Evolutionary conservation across 2,888 invertebrate genomes (phyloP), one percentile per base, ranked within the genome.

Genomic region (Sylvicola cinctus): DNA sequence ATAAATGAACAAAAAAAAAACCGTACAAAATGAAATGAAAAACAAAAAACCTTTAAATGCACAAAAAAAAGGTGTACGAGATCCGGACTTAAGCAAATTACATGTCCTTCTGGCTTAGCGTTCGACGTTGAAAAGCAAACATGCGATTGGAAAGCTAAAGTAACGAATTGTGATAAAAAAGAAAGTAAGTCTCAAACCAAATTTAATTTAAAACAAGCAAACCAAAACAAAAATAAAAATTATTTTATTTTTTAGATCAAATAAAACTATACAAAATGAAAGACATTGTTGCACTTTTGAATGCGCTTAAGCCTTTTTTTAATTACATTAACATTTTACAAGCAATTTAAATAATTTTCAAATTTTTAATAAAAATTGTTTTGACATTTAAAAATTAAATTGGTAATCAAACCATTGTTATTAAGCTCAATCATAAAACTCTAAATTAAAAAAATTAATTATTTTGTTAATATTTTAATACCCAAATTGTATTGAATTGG

Each of bases 121-220:
- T 90, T 90, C 74, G 90, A 90, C 74, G 76, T 90, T 70, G 80
- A 84, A 70, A 88, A 87, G 73, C 90, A 90, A 72, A 90, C 88
- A 62, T 90, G 90, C 70, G 87, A 90, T 74, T 90, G 90, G 90
- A 88, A 87, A 74, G 85, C 84, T 70, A 85, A 88, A 76, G 90
- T 90, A 70, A 75, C 69, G 70, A 88, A 80, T 77, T 90, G 88
- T 77, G 80, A 85, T 71, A 79, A 77, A 68, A 72, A 85, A 63
- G 87, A 88, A 77, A 88, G 88, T 90, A 84, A 87, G 87, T 78
- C 67, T 56, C 59, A 58, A 52, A 48, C 42, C 41, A 45, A 43
- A 35, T 28, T 37, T n/a, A 34, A 36, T 16, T 32, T 33, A 36
- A 39, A 40, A 41, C 38, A 36, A 38, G 35, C 37, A 41, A 38